A percentile compares a stretch with the other conserved stretches of the same genome.
Conservation (phyloP, 2,888 invertebrate species). For the Diadegma fenestrale region DNA sequence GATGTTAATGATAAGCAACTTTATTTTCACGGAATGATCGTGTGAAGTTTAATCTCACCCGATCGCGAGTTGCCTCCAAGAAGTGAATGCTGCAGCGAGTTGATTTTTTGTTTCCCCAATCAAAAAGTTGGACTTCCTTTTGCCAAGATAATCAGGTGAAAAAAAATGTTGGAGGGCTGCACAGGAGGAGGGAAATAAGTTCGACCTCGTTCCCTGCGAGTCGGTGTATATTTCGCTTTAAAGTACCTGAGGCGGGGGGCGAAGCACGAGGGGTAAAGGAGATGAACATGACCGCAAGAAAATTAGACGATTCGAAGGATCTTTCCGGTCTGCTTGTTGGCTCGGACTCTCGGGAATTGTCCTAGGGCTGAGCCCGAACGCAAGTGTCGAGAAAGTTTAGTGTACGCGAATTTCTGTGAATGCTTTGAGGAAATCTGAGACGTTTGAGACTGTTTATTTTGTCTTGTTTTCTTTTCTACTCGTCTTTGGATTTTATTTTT, state of each 20-base stretch:
- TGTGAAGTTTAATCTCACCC: constrained; percentile 1
- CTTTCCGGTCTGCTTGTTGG: constrained; percentile 46
- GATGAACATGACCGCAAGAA: constrained; percentile 46
- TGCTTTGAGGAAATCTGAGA: constrained; percentile 45
- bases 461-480: constrained; percentile 9
- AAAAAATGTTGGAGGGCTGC: neutral
- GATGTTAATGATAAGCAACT: constrained; percentile 1
- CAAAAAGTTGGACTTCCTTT: constrained; percentile 43
- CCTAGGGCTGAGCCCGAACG: constrained; percentile 34
- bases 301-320: constrained; percentile 58
- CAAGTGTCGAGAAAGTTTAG: constrained; percentile 52
- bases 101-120: constrained; percentile 38
- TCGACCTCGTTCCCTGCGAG: constrained; percentile 51
- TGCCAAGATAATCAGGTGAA: neutral
- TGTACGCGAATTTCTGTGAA: neutral
- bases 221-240: neutral
- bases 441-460: constrained; percentile 31
- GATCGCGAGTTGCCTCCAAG: neutral
- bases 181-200: constrained; percentile 47
- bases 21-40: neutral
- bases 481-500: constrained; percentile 15
- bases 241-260: neutral
- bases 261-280: neutral
- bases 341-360: constrained; percentile 37
- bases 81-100: neutral